phyloP scores from a whole-genome alignment of 1,140 invertebrate genomes.

The Zaprionus nigranus region DNA sequence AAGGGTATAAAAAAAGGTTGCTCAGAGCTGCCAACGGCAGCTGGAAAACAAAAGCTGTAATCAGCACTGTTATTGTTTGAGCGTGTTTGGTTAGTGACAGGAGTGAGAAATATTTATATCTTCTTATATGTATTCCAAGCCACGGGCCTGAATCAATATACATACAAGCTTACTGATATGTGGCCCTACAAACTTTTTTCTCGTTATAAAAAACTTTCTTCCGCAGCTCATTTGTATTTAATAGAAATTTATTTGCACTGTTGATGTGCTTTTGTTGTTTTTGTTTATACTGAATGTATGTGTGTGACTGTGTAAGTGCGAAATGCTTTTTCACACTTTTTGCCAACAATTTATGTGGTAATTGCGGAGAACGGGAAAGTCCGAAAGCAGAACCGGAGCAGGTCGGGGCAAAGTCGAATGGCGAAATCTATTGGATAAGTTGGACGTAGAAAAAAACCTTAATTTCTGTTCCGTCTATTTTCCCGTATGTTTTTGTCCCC shows the following conservation, averaged over 20 bases:
- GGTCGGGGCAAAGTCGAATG: not conserved
- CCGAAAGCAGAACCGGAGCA: not conserved
- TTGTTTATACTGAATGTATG: not conserved
- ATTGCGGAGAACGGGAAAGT: slow-evolving; percentile 8
- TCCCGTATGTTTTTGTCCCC: slow-evolving; percentile 42
- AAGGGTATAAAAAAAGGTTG: too few species aligned
- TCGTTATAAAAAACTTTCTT: slow-evolving; percentile 53
- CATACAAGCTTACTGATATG: slow-evolving; percentile 28
- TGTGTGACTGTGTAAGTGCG: slow-evolving; percentile 23
- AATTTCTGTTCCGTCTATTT: slow-evolving; percentile 60
- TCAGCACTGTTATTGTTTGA: too few species aligned
- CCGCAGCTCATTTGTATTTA: slow-evolving; percentile 72
- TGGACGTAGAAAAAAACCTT: slow-evolving; percentile 62
- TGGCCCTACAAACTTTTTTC: slow-evolving; percentile 53
- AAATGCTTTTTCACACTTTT: slow-evolving; percentile 74
- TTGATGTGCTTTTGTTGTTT: slow-evolving; percentile 22
- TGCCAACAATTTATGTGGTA: slow-evolving; percentile 65
- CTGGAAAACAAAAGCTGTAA: too few species aligned
- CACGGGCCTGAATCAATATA: slow-evolving; percentile 41
- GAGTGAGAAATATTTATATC: not conserved
- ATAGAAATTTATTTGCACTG: slow-evolving; percentile 72
- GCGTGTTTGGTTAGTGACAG: not conserved
- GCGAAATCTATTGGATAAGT: slow-evolving; percentile 50
- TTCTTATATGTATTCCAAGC: not conserved
- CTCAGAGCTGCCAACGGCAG: not conserved